Evolutionary conservation across 2,113 vertebrate genomes (phyloP).

Genomic region (Perca fluviatilis): DNA sequence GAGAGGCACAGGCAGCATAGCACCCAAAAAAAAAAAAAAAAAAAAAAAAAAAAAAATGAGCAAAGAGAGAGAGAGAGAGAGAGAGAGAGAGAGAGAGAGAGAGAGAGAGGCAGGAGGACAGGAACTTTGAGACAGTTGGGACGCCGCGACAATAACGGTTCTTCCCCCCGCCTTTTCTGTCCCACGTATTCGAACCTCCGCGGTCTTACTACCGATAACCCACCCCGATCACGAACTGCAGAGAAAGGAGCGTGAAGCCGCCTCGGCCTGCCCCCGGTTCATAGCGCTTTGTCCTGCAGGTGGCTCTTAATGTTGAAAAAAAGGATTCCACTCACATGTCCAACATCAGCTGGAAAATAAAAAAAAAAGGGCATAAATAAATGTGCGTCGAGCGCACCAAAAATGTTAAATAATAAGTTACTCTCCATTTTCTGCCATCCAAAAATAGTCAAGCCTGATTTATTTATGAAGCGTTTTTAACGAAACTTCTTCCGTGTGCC

Average conservation of each 20-base stretch:
- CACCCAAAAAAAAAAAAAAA: no score
- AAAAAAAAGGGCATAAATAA: neutral
- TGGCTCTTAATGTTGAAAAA: conserved; percentile 99
- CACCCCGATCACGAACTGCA: conserved; percentile 96
- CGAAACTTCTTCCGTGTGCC: neutral
- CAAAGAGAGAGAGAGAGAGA: no score
- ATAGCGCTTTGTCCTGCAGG: conserved; percentile 98
- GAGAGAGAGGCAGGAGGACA: no score
- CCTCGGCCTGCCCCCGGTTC: conserved; percentile 96
- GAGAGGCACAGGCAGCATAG: no score
- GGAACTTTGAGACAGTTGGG: no score
- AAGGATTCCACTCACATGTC: conserved; percentile 99
- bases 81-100: no score
- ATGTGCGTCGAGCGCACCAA: neutral
- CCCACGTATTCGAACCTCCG: no score
- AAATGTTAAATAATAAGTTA: neutral
- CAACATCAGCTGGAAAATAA: conserved; percentile 90
- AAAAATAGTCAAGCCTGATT: neutral
- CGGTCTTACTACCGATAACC: no score
- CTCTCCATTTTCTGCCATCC: neutral
- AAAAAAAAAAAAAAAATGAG: no score
- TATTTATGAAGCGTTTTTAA: conserved; percentile 12
- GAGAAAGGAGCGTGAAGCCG: no score
- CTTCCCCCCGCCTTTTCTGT: no score
- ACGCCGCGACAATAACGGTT: no score